These are phyloP conservation scores for Sapayoa aenigma DNA, from an alignment of 2,113 vertebrate species.

Conservation along the genomic window DNA sequence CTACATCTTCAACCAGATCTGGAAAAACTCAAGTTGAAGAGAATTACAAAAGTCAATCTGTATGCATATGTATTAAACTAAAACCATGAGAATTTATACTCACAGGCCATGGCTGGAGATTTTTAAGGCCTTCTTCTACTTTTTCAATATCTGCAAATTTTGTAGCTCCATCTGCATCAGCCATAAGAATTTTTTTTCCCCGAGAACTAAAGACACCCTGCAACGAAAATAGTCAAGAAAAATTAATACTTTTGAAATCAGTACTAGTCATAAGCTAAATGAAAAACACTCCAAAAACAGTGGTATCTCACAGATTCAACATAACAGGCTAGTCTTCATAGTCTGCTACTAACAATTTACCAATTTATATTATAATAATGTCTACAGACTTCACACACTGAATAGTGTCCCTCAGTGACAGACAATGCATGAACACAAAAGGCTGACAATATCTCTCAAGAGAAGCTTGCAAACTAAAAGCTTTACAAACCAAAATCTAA, in stretches of 20 bases:
- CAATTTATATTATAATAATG: background rate
- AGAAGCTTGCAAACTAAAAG: background rate
- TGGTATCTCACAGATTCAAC: background rate
- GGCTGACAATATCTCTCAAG: background rate
- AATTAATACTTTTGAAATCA: background rate
- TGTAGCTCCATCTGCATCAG: slow-evolving; percentile 95
- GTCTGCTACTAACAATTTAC: background rate
- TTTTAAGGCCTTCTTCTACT: slow-evolving; percentile 84
- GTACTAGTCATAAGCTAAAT: background rate
- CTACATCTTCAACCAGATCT: background rate
- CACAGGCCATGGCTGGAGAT: slow-evolving; percentile 84
- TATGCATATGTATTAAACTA: background rate
- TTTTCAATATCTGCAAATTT: slow-evolving; percentile 92
- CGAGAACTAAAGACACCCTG: slow-evolving; percentile 90
- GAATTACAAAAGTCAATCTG: background rate
- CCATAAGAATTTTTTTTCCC: slow-evolving; percentile 89
- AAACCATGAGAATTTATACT: slow-evolving; percentile 31
- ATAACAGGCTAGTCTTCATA: background rate
- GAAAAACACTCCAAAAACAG: background rate
- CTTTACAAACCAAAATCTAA: background rate
- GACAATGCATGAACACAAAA: background rate
- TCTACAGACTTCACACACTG: background rate
- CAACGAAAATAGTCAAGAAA: background rate
- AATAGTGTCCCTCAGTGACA: background rate
- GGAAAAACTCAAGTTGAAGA: background rate